Evolutionary conservation across 2,113 vertebrate genomes (phyloP).

Genomic region (Typhlomys cinereus): DNA sequence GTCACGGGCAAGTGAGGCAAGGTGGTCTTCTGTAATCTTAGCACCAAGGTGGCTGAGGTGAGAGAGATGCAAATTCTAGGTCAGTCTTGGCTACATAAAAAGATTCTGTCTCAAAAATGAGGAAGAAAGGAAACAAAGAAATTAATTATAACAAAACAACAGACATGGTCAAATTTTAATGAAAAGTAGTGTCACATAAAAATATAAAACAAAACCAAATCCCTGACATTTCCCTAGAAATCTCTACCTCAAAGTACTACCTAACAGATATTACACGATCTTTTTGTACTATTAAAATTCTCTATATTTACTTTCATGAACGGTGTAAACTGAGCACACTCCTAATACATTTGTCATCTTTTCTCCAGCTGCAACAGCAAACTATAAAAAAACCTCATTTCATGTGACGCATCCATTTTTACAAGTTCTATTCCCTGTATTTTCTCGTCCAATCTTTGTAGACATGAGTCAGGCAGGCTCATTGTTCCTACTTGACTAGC

Average conservation of each 20-base stretch:
- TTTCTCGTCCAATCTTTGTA: background rate
- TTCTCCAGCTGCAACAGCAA: background rate
- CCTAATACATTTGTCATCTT: background rate
- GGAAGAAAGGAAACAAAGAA: too few relatives aligned
- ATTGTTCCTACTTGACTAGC: background rate
- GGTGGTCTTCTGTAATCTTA: too few relatives aligned
- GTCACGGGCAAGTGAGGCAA: too few relatives aligned
- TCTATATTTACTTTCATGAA: background rate
- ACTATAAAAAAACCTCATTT: background rate
- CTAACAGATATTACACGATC: background rate
- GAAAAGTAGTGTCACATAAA: background rate
- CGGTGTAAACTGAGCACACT: background rate
- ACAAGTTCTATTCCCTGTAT: background rate
- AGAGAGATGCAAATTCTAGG: too few relatives aligned
- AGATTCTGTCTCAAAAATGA: background rate
- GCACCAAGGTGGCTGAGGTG: too few relatives aligned
- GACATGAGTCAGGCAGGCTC: background rate
- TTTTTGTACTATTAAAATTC: background rate
- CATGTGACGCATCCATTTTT: background rate
- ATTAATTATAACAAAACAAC: too few relatives aligned
- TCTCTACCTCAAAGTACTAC: background rate
- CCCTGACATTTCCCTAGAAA: background rate
- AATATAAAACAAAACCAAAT: background rate
- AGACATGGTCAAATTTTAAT: background rate
- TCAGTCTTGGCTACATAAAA: background rate